Conservation (phyloP, 2,113 vertebrate species). For the Rhinichthys klamathensis region DNA sequence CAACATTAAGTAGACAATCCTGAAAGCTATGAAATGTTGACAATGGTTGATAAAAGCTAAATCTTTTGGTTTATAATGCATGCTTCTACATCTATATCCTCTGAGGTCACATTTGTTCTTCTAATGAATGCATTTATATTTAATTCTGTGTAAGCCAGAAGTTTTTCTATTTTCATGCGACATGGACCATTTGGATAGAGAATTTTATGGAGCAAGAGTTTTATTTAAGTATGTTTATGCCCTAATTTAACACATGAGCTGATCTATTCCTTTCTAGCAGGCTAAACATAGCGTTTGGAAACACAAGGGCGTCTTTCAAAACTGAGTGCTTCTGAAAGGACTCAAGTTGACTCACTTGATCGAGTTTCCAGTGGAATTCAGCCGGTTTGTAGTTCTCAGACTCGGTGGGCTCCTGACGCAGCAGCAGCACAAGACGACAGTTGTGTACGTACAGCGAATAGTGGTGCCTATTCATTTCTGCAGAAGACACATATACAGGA, state of each 20-base stretch:
- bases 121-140: too few relatives aligned
- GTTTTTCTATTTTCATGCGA: too few relatives aligned
- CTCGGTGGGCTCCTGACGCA: slow-evolving; percentile 89
- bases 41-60: background rate
- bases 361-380: slow-evolving; percentile 97
- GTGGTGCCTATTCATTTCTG: slow-evolving; percentile 97
- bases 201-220: background rate
- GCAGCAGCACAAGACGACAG: slow-evolving; percentile 90
- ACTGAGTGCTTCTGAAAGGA: background rate
- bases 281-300: background rate
- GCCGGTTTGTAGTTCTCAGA: slow-evolving; percentile 89
- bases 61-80: background rate
- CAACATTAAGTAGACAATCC: background rate
- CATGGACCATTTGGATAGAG: background rate
- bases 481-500: slow-evolving; percentile 4
- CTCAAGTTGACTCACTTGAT: slow-evolving; percentile 81
- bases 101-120: too few relatives aligned
- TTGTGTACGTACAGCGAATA: slow-evolving; percentile 91
- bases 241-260: slow-evolving; percentile 23
- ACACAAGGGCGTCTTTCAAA: slow-evolving; percentile 28
- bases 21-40: background rate
- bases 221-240: background rate
- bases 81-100: background rate
- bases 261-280: background rate
- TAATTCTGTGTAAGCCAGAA: too few relatives aligned